Evolutionary conservation across 2,797 vertebrate genomes (phyloP).

Genomic region (Mormyrus hasselquistii): DNA sequence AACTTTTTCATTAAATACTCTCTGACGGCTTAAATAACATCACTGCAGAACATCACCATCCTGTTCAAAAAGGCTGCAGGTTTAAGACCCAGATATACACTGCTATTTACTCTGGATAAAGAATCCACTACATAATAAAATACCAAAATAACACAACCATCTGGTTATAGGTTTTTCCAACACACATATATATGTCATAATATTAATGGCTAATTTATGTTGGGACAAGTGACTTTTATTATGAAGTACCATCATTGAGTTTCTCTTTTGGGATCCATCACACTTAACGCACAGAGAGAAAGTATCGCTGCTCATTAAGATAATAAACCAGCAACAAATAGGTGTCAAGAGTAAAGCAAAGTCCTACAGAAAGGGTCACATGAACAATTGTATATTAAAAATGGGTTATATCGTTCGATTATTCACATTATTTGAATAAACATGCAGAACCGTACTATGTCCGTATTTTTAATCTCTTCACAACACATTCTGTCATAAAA

Average conservation of each 20-base stretch:
- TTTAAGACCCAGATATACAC: conserved; percentile 19
- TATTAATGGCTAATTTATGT: background rate
- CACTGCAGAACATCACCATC: background rate
- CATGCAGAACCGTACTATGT: background rate
- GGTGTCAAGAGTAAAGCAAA: background rate
- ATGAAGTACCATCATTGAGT: background rate
- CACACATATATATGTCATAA: background rate
- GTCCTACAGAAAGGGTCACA: background rate
- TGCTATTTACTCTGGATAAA: background rate
- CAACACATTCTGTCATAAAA: background rate
- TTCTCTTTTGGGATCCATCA: background rate
- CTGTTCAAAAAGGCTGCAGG: conserved; percentile 14
- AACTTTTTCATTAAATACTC: background rate
- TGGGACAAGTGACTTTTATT: background rate
- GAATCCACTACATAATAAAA: background rate
- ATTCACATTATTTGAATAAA: background rate
- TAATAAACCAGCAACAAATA: background rate
- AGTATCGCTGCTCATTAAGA: background rate
- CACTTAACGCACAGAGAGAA: background rate
- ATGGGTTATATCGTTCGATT: background rate
- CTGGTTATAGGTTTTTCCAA: background rate
- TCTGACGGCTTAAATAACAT: background rate
- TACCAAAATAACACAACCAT: background rate
- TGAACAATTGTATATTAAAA: background rate
- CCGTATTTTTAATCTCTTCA: background rate